phyloP scores from a whole-genome alignment of 2,113 vertebrate genomes.

The Cavia aperea region DNA sequence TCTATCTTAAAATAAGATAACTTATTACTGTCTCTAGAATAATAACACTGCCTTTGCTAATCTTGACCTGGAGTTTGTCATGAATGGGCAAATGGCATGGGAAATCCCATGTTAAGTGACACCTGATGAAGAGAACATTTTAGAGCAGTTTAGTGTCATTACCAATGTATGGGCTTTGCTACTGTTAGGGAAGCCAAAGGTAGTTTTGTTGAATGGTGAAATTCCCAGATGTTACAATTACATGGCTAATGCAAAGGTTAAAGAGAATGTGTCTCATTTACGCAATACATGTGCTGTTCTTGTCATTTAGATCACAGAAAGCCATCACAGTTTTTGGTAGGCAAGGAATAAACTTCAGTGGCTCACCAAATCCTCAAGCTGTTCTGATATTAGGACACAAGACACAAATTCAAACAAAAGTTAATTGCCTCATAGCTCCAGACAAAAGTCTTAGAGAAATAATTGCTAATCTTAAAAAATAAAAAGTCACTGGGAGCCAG shows the following conservation, averaged over 20 bases:
- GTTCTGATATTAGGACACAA: neutral
- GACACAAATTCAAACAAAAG: neutral
- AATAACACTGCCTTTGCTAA: neutral
- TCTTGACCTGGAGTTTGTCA: neutral
- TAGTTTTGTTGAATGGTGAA: neutral
- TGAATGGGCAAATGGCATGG: neutral
- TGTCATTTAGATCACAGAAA: neutral
- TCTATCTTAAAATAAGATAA: conserved; percentile 20
- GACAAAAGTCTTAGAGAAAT: conserved; percentile 22
- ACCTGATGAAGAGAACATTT: neutral
- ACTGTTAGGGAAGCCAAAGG: neutral
- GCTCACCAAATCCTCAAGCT: neutral
- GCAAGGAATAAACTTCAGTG: neutral
- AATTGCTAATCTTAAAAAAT: neutral
- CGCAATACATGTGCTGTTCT: neutral
- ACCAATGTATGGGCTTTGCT: neutral
- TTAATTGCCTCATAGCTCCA: neutral
- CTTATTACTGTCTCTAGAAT: neutral
- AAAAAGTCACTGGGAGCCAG: neutral
- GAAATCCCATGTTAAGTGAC: neutral
- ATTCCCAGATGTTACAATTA: neutral
- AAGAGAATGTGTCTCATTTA: neutral
- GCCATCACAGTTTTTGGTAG: neutral
- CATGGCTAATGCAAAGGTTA: neutral
- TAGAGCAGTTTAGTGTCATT: neutral